A percentile compares a stretch with the other conserved stretches of the same genome.
Conservation (phyloP, 2,888 invertebrate species). For the Atethmia centrago region DNA sequence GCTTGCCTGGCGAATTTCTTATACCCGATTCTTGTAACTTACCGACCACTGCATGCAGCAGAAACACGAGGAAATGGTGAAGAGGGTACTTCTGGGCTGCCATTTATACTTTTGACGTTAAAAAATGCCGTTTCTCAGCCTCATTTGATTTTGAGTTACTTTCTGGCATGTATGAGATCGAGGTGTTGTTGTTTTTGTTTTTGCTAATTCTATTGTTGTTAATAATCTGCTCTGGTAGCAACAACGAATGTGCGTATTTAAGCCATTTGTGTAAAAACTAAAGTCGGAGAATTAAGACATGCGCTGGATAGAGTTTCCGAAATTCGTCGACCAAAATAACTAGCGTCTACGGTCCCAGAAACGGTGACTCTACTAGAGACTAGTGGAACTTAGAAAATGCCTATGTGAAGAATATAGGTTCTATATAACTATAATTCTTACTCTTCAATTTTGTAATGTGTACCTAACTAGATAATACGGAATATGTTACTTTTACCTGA, state of each 20-base stretch:
- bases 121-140: background rate
- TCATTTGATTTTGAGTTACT: background rate
- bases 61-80: background rate
- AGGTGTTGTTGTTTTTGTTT: too few species aligned
- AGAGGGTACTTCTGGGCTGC: too few species aligned
- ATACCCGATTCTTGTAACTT: background rate
- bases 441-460: too few species aligned
- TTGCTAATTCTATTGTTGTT: too few species aligned
- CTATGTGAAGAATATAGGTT: too few species aligned
- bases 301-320: background rate
- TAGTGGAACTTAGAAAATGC: too few species aligned
- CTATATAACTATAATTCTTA: too few species aligned
- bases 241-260: too few species aligned
- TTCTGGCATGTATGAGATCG: too few species aligned
- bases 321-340: slow-evolving; percentile 14
- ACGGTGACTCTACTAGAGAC: background rate
- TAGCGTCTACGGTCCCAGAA: background rate
- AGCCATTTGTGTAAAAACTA: too few species aligned
- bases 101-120: background rate
- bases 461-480: background rate
- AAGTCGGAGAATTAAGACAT: background rate
- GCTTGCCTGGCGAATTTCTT: background rate
- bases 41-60: background rate
- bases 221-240: too few species aligned
- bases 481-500: slow-evolving; percentile 15